These are phyloP conservation scores for Elegia similella DNA, from an alignment of 2,888 invertebrate species.

Conservation along the genomic window DNA sequence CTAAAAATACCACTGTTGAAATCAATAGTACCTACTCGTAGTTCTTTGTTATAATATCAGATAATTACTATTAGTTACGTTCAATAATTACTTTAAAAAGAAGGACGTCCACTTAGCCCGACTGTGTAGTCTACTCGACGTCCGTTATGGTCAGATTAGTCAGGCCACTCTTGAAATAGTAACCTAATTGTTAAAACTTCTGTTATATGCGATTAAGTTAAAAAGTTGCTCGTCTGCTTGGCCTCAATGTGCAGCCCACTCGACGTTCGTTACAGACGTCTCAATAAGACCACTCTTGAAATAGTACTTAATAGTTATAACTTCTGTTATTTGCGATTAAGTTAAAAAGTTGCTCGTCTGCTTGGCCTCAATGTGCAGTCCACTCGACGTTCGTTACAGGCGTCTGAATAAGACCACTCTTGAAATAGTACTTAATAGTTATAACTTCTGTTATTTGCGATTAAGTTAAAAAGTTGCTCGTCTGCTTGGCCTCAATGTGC, in stretches of 20 bases:
- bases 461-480: not conserved
- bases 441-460: not conserved
- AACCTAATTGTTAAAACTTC: not conserved
- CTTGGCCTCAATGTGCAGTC: not conserved
- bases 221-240: not conserved
- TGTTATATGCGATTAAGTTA: not conserved
- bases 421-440: constrained; percentile 7
- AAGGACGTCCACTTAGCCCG: not conserved
- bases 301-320: constrained; percentile 1
- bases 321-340: not conserved
- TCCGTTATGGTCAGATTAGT: constrained; percentile 10
- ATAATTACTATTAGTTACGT: not conserved
- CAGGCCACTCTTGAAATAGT: constrained; percentile 9
- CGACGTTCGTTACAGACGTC: constrained; percentile 13
- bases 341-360: not conserved
- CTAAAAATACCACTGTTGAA: constrained; percentile 7
- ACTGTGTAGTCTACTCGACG: constrained; percentile 6
- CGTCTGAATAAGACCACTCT: constrained; percentile 8
- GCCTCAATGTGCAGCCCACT: constrained; percentile 2
- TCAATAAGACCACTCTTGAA: constrained; percentile 11
- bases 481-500: not conserved
- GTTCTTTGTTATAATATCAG: no score
- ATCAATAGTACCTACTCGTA: constrained; percentile 3
- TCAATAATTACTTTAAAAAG: not conserved
- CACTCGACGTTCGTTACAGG: constrained; percentile 14